These are phyloP conservation scores for Phyto melanocephala DNA, from an alignment of 2,888 invertebrate genomes.

Conservation along the genomic window DNA sequence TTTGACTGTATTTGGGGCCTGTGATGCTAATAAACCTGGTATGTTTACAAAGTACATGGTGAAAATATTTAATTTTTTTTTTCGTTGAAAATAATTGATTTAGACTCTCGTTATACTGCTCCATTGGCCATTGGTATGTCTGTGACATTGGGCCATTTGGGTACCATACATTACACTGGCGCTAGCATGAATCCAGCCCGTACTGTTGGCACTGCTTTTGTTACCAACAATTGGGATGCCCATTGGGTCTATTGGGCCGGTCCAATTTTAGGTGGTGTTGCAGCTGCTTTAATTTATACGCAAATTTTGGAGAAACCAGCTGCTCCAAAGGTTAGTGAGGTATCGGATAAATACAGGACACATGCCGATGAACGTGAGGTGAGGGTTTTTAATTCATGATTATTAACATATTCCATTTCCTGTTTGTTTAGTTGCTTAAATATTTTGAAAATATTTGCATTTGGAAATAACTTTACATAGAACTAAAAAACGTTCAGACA, in stretches of 20 bases:
- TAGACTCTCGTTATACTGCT: slow-evolving; percentile 89
- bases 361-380: slow-evolving; percentile 85
- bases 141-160: slow-evolving; percentile 90
- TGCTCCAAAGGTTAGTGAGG: slow-evolving; percentile 69
- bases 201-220: slow-evolving; percentile 91
- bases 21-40: slow-evolving; percentile 77
- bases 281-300: slow-evolving; percentile 87
- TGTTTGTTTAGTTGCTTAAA: not conserved
- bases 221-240: slow-evolving; percentile 85
- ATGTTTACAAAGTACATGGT: slow-evolving; percentile 2
- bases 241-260: slow-evolving; percentile 98
- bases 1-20: slow-evolving; percentile 92
- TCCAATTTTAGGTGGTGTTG: slow-evolving; percentile 88
- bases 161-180: slow-evolving; percentile 91
- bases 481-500: not conserved
- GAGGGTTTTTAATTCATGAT: slow-evolving; percentile 73
- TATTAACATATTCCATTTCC: slow-evolving; percentile 38
- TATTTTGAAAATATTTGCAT: too few relatives aligned
- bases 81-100: not conserved
- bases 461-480: too few relatives aligned
- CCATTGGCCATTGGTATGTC: slow-evolving; percentile 93
- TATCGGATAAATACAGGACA: slow-evolving; percentile 77
- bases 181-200: slow-evolving; percentile 96
- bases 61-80: not conserved
- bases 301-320: slow-evolving; percentile 74